Percentiles rank a stretch among this genome's conserved stretches.
phyloP scores from a whole-genome alignment of 2,113 vertebrate species.

The Cryptotis parvus region DNA sequence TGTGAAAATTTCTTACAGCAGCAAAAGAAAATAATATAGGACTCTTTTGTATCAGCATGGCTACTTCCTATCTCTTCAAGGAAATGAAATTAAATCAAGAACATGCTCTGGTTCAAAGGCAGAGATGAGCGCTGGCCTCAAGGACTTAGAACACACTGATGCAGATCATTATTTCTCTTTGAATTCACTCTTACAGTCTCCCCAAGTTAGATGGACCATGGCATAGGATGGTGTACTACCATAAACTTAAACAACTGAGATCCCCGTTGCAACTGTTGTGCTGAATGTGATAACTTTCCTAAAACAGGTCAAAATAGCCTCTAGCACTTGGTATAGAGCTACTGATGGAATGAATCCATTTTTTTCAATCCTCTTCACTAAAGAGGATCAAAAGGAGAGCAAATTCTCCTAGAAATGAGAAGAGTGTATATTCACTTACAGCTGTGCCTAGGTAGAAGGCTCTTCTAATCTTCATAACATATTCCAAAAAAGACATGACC shows the following conservation, averaged over 20 bases:
- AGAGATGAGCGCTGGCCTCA: background rate
- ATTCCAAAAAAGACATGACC: background rate
- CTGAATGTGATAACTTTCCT: background rate
- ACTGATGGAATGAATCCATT: background rate
- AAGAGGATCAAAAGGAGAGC: background rate
- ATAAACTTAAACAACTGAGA: background rate
- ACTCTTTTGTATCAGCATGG: background rate
- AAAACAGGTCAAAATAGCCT: slow-evolving; percentile 17
- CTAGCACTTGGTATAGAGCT: background rate
- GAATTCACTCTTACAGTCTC: background rate
- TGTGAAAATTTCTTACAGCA: background rate
- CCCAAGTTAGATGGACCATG: background rate
- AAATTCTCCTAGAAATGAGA: background rate
- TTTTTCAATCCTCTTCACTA: background rate
- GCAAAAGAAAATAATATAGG: background rate
- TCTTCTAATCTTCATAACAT: background rate
- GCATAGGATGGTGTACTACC: background rate
- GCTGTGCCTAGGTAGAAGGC: background rate
- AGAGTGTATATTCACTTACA: background rate
- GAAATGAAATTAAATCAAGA: background rate
- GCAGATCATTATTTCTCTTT: background rate
- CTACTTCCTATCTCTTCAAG: background rate
- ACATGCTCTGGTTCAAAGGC: background rate
- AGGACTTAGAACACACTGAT: background rate
- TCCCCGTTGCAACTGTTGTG: background rate